Percentiles rank a stretch among this genome's conserved stretches.
Evolutionary conservation across 2,113 vertebrate genomes (phyloP).

Genomic region (Dendrocopos noguchii): DNA sequence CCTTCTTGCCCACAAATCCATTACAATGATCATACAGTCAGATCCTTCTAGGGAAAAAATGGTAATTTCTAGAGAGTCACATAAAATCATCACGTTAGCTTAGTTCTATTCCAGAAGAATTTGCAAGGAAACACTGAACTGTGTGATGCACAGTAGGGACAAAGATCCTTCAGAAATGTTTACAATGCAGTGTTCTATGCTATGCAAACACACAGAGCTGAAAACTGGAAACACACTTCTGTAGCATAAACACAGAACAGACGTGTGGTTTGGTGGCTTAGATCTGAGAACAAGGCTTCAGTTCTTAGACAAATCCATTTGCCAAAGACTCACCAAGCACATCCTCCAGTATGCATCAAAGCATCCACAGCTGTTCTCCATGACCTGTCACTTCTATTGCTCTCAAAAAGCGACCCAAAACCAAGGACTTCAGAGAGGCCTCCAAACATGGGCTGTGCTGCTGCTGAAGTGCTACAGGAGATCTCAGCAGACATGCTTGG

Average conservation of each 20-base stretch:
- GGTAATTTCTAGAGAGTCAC: not conserved
- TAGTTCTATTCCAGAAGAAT: not conserved
- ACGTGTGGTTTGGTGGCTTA: not conserved
- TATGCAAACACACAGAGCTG: not conserved
- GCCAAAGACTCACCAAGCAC: not conserved
- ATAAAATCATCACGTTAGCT: not conserved
- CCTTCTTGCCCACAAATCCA: not conserved
- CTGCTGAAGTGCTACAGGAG: not conserved
- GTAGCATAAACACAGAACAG: not conserved
- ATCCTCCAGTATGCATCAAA: not conserved
- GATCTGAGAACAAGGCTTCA: not conserved
- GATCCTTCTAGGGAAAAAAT: not conserved
- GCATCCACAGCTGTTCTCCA: not conserved
- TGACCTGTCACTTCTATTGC: not conserved
- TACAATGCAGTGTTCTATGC: not conserved
- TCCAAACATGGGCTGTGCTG: rapidly evolving
- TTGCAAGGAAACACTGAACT: not conserved
- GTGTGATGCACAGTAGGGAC: not conserved
- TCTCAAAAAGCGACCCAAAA: not conserved
- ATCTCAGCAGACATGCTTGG: not conserved
- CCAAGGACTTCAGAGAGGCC: not conserved
- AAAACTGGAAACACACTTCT: not conserved
- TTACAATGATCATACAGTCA: not conserved
- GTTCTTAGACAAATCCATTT: not conserved
- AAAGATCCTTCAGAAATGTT: not conserved